Conservation (phyloP, 2,888 invertebrate genomes). For the Torymus auratus region DNA sequence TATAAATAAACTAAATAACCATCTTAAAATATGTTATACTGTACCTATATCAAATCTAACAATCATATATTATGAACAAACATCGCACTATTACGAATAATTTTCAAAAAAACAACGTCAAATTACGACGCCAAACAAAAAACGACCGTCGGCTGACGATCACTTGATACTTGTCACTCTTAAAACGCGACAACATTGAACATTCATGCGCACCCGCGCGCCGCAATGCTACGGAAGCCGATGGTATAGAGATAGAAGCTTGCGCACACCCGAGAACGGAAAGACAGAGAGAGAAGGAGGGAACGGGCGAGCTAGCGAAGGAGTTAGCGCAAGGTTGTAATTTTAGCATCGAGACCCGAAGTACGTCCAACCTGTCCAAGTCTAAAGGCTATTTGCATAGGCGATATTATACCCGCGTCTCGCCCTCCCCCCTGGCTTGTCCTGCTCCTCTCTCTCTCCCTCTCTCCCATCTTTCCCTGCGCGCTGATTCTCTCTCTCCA, state of each 20-base stretch:
- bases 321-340: slow-evolving; percentile 59
- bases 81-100: too few species aligned
- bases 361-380: slow-evolving; percentile 75
- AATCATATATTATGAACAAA: too few species aligned
- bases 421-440: slow-evolving; percentile 50
- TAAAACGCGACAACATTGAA: slow-evolving; percentile 47
- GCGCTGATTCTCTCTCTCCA: slow-evolving; percentile 29
- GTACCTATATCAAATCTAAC: too few species aligned
- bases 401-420: slow-evolving; percentile 74
- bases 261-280: not conserved
- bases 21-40: too few species aligned
- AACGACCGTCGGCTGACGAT: slow-evolving; percentile 5
- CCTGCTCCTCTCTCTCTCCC: slow-evolving; percentile 47
- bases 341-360: slow-evolving; percentile 64
- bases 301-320: slow-evolving; percentile 2
- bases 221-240: slow-evolving; percentile 18
- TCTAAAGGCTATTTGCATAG: slow-evolving; percentile 77
- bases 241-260: not conserved
- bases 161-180: slow-evolving; percentile 40
- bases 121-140: too few species aligned
- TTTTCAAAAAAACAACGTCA: too few species aligned
- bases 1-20: too few species aligned
- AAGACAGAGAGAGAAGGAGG: slow-evolving; percentile 11
- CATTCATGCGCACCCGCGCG: slow-evolving; percentile 33
- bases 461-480: slow-evolving; percentile 38